Evolutionary conservation across 2,888 invertebrate genomes (phyloP).

Genomic region (Scaptomyza reducta): DNA sequence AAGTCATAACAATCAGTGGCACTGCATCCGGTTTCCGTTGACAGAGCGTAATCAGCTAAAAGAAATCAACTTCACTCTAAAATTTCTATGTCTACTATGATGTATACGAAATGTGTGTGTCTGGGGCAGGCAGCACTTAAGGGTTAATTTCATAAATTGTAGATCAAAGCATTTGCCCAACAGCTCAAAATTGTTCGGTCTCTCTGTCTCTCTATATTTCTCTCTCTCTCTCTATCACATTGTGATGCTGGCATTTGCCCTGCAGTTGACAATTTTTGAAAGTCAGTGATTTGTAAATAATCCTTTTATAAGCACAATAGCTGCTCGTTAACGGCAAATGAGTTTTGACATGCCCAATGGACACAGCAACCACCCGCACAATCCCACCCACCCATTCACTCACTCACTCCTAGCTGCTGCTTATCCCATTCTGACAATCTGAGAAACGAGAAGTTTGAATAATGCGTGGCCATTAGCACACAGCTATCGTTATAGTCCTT

Average conservation of each 20-base stretch:
- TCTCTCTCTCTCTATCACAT: background rate
- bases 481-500: constrained; percentile 50
- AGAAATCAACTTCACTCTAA: constrained; percentile 66
- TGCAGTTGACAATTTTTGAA: constrained; percentile 82
- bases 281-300: constrained; percentile 83
- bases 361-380: constrained; percentile 35
- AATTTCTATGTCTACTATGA: constrained; percentile 38
- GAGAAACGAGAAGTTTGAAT: constrained; percentile 72
- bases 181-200: constrained; percentile 36
- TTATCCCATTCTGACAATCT: constrained; percentile 68
- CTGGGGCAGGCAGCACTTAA: constrained; percentile 64
- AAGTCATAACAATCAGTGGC: constrained; percentile 71
- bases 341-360: constrained; percentile 77
- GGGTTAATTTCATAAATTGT: constrained; percentile 81
- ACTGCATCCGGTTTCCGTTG: constrained; percentile 73
- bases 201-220: background rate
- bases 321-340: constrained; percentile 81
- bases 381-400: too few relatives aligned
- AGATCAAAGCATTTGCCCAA: constrained; percentile 73
- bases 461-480: constrained; percentile 76
- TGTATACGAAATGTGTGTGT: background rate
- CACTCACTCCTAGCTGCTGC: constrained; percentile 25
- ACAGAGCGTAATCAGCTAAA: constrained; percentile 74
- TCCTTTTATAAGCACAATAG: constrained; percentile 83
- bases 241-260: constrained; percentile 57